Base-by-base conservation (phyloP, 2,113 vertebrate species). In the Bos javanicus region DNA sequence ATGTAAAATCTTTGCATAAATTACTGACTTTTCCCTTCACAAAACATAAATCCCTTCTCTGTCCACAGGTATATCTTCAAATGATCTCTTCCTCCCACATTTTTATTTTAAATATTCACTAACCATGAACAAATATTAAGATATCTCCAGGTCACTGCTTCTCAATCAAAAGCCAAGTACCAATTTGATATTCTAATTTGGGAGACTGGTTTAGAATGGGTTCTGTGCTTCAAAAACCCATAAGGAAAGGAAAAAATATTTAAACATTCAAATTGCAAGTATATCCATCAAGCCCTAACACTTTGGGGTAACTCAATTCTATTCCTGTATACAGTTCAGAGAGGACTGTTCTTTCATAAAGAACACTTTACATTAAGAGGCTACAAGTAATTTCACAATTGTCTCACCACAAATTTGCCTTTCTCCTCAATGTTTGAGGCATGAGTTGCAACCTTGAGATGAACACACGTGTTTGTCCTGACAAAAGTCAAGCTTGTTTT, bases 221-320 rank as follows among this genome's bases (percentile, higher is more conserved):
- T 92, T 95, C 57, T 91, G n/a, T 56, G 25, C 78, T 90, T 62
- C 30, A 93, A 95, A 87, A 83, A 87, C 88, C 23, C 26, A 87
- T 48, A 80, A 84, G 59, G 33, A 97, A 81, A 89, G 8, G 30
- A 25, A 54, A 83, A 92, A 83, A 57, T 33, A 33, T 33, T 52
- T 82, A 57, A 96, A 83, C 25, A 54, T n/a, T 97, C 48, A 78
- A 94, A 78, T 90, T 94, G 56, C 74, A 74, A 82, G 6, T 86
- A 89, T 54, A 46, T 48, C 15, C 16, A 54, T 59, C 54, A 82
- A 17, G 80, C 54, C 19, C 28, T 36, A 78, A 23, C 4, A 43
- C 16, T 97, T 83, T 30, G 10, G 30, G 30, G n/a, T 87, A 67
- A 97, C 28, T 60, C 11, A 78, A 84, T 87, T 92, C 62, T 96